These are phyloP conservation scores for Meiosimyza decipiens DNA, from an alignment of 2,888 invertebrate species.

Conservation along the genomic window DNA sequence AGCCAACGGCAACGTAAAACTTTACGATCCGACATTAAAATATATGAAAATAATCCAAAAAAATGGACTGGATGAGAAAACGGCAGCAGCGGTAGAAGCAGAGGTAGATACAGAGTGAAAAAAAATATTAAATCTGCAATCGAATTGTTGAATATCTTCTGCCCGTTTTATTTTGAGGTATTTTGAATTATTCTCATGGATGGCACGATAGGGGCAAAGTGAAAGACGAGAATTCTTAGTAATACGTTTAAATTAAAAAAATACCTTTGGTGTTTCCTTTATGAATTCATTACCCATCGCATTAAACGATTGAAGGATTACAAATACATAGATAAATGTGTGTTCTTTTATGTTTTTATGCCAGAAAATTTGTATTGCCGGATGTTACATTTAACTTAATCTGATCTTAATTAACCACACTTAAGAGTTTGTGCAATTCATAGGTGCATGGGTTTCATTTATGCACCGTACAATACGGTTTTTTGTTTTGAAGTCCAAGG, in stretches of 20 bases:
- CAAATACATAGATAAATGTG: no score
- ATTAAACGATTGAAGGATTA: neutral
- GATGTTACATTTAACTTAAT: no score
- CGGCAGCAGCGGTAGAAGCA: no score
- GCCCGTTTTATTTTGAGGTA: neutral
- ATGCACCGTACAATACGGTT: no score
- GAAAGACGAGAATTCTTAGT: neutral
- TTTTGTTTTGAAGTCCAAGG: no score
- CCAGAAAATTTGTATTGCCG: no score
- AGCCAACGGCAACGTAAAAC: slow-evolving; percentile 4
- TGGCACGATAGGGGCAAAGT: no score
- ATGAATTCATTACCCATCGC: slow-evolving; percentile 8
- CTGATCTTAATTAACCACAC: no score
- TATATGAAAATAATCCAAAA: neutral
- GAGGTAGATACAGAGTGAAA: neutral
- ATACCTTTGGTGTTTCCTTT: neutral
- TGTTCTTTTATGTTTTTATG: no score
- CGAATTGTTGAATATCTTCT: slow-evolving; percentile 20
- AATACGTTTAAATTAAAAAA: neutral
- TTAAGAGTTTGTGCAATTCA: no score
- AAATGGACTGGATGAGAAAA: neutral
- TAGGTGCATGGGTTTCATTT: no score
- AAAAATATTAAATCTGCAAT: slow-evolving; percentile 1
- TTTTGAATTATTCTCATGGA: no score
- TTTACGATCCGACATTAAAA: slow-evolving; percentile 3